Base-by-base conservation (phyloP, 2,113 vertebrate genomes). In the Diglossa brunneiventris region DNA sequence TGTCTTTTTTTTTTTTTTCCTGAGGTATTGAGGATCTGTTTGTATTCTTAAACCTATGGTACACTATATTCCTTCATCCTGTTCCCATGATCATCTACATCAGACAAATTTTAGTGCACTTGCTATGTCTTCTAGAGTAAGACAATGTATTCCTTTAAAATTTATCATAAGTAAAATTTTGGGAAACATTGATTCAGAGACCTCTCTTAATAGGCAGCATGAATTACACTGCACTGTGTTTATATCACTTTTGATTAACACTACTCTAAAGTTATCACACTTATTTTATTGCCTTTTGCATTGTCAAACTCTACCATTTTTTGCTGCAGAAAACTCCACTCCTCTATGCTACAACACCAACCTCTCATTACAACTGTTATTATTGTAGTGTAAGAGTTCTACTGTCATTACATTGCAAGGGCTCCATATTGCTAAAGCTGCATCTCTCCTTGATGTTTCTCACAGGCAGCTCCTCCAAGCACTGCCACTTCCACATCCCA, bases 311-410 rank as follows among this genome's bases (percentile, higher is more conserved):
- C 28, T 14, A 33, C 5, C 7, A 20, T 10, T 90, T 87, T 39
- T 56, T 49, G 3, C 24, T 58, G 16, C 13, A 70, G 68, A 88
- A 82, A 72, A 30, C 14, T 53, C 26, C 35, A 72, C 22, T 76
- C 6, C 3, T 7, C 11, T 37, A 11, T 11, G 26, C 20, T 62
- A 7, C 10, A 81, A 13, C 10, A 58, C 10, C 74, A 28, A 61
- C 0, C 6, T 31, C 20, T 46, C 2, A 1, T 53, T 84, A 6
- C 2, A n/a, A n/a, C 7, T 26, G 24, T 26, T 50, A 8, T 27
- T 15, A 26, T 15, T 50, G 15, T 15, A 50, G 49, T 26, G 24
- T 8, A 26, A 9, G 14, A 26, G 24, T 15, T 50, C 49, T 50
- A 15, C 9, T 15, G 8, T 3, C 49, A 27, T 50, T 9, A 9